Base-by-base conservation (phyloP, 35 echinoderm and acorn worm genomes). In the Apostichopus californicus region DNA sequence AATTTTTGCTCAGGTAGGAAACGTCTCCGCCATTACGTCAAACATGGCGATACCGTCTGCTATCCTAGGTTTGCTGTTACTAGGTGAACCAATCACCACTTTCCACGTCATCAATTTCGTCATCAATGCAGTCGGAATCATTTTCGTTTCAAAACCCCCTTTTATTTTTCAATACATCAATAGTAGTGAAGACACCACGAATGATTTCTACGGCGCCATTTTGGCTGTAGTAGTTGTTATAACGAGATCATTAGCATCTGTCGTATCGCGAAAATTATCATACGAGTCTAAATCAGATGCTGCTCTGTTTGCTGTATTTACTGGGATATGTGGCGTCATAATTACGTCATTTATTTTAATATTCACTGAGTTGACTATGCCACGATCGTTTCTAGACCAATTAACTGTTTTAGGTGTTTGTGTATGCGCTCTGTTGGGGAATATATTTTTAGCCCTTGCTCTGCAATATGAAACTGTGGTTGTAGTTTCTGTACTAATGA, bases 1-100 rank as follows among this genome's bases (percentile, higher is more conserved):
- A 6, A 18, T 4, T 1, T 85, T 85, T 55, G 81, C 81, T 22
- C 81, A 85, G 7, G 55, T 85, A 5, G 81, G 81, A 58, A 85
- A 85, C 56, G 56, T 85, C 17, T n/a, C 54, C 55, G 81, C 81
- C 81, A 85, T 85, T 21, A 85, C 54, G 0, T 85, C 81, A 8
- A 85, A 85, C 55, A 8, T 85, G 55, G 15, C 81, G 10, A 22
- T 85, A 18, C 81, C 81, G 17, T 85, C 81, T 8, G 55, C 81
- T 18, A 14, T 85, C 1, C 57, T 85, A 14, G 81, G 14, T 6
- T 14, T 85, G 3, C 23, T 57, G 5, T 6, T 85, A 5, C 55
- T 85, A 12, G 11, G 14, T 4, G 81, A 85, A 58, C 12, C 5
- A 57, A 85, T 85, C 17, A 85, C 81, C 9, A 11, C 13, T 22